phyloP scores from a whole-genome alignment of 2,888 invertebrate genomes.

The Brachypterus glaber region DNA sequence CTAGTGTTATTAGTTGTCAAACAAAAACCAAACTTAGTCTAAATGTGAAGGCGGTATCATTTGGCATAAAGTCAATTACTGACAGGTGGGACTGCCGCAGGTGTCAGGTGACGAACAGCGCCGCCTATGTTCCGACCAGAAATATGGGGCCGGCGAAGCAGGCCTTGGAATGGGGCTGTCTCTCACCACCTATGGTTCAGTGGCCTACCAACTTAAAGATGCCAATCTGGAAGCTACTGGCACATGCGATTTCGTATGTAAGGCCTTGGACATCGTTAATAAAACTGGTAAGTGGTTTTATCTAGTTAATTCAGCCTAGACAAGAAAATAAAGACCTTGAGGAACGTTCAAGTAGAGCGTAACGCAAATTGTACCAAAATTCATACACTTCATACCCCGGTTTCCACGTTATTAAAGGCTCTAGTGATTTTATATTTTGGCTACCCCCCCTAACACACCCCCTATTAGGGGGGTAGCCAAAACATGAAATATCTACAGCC shows the following conservation, averaged over 20 bases:
- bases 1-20: too few species aligned
- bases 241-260: constrained; percentile 63
- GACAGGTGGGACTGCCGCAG: constrained; percentile 43
- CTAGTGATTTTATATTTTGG: too few species aligned
- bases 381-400: too few species aligned
- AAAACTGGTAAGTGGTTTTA: constrained; percentile 52
- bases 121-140: constrained; percentile 55
- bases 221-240: constrained; percentile 68
- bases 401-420: too few species aligned
- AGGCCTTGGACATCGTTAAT: constrained; percentile 62
- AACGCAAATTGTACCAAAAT: too few species aligned
- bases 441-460: too few species aligned
- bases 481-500: too few species aligned
- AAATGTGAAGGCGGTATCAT: constrained; percentile 15
- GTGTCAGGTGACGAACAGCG: constrained; percentile 67
- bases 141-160: constrained; percentile 44
- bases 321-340: too few species aligned
- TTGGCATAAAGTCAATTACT: constrained; percentile 24
- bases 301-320: too few species aligned
- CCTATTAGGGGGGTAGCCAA: too few species aligned
- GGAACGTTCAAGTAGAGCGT: too few species aligned
- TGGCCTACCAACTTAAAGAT: constrained; percentile 69
- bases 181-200: constrained; percentile 62
- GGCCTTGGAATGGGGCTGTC: constrained; percentile 39
- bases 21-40: constrained; percentile 8